Percentiles rank a stretch among this genome's conserved stretches.
Conservation (phyloP, 1,140 invertebrate species). For the Drosophila suzukii region DNA sequence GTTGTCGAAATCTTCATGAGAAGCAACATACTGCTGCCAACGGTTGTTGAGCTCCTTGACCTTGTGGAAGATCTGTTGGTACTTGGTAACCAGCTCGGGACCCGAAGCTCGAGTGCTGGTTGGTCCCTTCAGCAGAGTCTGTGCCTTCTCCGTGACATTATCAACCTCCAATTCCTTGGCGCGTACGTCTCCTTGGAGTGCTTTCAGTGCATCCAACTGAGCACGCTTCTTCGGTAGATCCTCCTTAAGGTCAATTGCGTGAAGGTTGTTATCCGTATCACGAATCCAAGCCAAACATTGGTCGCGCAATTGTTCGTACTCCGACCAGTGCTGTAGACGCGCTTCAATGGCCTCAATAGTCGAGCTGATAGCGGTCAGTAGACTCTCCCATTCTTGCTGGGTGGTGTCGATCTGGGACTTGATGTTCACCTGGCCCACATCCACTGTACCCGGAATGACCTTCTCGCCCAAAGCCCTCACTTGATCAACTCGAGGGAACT, state of each 20-base stretch:
- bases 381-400: constrained; percentile 95
- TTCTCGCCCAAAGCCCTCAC: constrained; percentile 93
- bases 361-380: constrained; percentile 90
- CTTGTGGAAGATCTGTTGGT: constrained; percentile 94
- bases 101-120: constrained; percentile 87
- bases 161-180: constrained; percentile 97
- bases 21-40: constrained; percentile 96
- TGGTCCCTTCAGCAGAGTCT: constrained; percentile 91
- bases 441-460: constrained; percentile 94
- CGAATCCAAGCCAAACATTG: constrained; percentile 94
- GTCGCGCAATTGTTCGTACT: constrained; percentile 95
- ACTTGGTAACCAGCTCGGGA: constrained; percentile 94
- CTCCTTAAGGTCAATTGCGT: constrained; percentile 94
- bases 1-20: constrained; percentile 94
- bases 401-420: constrained; percentile 93
- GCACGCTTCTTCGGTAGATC: constrained; percentile 93
- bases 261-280: constrained; percentile 94
- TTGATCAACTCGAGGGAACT: constrained; percentile 92
- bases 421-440: constrained; percentile 93
- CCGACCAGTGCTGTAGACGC: constrained; percentile 95
- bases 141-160: constrained; percentile 94
- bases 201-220: constrained; percentile 92
- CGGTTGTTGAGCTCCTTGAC: constrained; percentile 95
- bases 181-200: constrained; percentile 93
- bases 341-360: constrained; percentile 91